Base-by-base conservation (phyloP, 2,797 vertebrate genomes). In the Agapornis canus region DNA sequence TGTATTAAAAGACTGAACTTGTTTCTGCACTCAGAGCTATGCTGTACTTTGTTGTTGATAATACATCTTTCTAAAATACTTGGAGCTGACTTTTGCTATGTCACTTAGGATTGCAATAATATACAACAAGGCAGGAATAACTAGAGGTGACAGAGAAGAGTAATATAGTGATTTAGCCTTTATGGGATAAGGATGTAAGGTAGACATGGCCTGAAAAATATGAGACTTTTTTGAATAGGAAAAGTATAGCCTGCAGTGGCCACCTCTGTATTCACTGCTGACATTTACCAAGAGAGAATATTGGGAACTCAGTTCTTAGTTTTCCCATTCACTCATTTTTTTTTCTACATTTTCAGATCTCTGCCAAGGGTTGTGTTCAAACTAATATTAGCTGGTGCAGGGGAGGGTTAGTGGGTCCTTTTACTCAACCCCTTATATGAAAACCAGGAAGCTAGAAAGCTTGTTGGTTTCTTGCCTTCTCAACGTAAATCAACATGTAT, bases 21-120 rank as follows among this genome's bases (percentile, higher is more conserved):
- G 4, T 77, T 94, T 29, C 21, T 87, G 82, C 47, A 92, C 31
- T 25, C 49, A 18, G 26, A 45, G 18, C 42, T 79, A 3, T 32
- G 19, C 65, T 75, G 3, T 52, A 11, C 54, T 75, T 78, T 69
- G 54, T n/a, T 91, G 27, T 52, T 94, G 51, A 6, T 93, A 86
- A 87, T 35, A 88, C 27, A 78, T 86, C 68, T 76, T 94, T 93
- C 87, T 65, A 5, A 96, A 95, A 78, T 76, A 92, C 14, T 73
- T 94, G 78, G 37, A 76, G 47, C 0, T 96, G 72, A 64, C 45
- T 95, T 63, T 10, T 82, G 18, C 84, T 19, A 2, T 89, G 82
- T 89, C 48, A 40, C 66, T 92, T 61, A 76, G 66, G 86, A 37
- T 84, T 92, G 43, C 66, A 86, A 6, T 91, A 43, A 43, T 83